phyloP scores from a whole-genome alignment of 2,797 vertebrate species.

The Melanotaenia nigrans region DNA sequence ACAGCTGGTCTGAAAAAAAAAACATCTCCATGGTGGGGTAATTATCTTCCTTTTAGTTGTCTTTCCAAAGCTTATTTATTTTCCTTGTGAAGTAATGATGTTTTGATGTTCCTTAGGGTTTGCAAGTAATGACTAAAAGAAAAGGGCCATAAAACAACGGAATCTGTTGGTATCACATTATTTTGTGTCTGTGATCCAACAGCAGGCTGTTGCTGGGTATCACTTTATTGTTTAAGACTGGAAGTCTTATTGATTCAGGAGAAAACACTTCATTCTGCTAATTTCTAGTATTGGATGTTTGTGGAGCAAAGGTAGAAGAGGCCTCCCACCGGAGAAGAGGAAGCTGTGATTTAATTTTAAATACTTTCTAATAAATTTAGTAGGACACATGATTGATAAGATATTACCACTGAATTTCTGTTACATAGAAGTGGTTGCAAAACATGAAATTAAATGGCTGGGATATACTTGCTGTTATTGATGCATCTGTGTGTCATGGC shows the following conservation, averaged over 20 bases:
- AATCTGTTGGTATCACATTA: slow-evolving; percentile 17
- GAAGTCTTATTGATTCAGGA: slow-evolving; percentile 12
- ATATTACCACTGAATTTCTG: too few species aligned
- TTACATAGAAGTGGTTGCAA: too few species aligned
- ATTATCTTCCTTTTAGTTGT: slow-evolving; percentile 14
- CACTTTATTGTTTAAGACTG: slow-evolving; percentile 16
- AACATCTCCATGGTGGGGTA: neutral
- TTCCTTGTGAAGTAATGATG: slow-evolving; percentile 7
- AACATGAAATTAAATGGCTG: too few species aligned
- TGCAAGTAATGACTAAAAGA: slow-evolving; percentile 19
- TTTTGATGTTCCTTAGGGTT: slow-evolving; percentile 18
- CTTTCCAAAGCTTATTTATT: slow-evolving; percentile 27
- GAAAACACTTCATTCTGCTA: slow-evolving; percentile 9
- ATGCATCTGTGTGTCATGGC: too few species aligned
- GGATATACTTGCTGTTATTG: too few species aligned
- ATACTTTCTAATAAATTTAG: neutral
- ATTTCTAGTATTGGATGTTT: slow-evolving; percentile 8
- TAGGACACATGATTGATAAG: neutral
- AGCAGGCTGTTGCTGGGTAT: slow-evolving; percentile 14
- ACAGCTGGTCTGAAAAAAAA: slow-evolving; percentile 1
- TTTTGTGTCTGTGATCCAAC: slow-evolving; percentile 18
- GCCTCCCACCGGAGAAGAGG: neutral
- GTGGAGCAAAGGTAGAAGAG: neutral
- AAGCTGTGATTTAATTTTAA: neutral
- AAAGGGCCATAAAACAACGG: slow-evolving; percentile 34